Percentiles rank a stretch among this genome's conserved stretches.
Evolutionary conservation across 2,888 invertebrate genomes (phyloP).

Genomic region (Protonemura montana): DNA sequence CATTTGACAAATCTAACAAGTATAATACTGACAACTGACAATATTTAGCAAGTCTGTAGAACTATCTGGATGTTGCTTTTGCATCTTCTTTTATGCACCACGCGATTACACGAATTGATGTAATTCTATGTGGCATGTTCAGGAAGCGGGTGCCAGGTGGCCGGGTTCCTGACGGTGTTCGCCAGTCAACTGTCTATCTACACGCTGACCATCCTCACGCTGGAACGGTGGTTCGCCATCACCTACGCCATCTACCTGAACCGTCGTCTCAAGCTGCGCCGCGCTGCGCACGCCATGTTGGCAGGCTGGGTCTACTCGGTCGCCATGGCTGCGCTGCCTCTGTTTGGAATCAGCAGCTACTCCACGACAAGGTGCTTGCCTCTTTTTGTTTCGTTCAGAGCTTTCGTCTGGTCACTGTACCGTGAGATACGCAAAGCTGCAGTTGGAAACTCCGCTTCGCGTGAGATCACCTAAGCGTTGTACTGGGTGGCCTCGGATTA

Average conservation of each 20-base stretch:
- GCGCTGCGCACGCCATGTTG: conserved; percentile 79
- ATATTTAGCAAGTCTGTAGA: too few relatives aligned
- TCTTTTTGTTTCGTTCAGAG: too few relatives aligned
- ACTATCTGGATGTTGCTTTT: too few relatives aligned
- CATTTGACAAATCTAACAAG: too few relatives aligned
- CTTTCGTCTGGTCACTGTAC: too few relatives aligned
- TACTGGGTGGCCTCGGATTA: too few relatives aligned
- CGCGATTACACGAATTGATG: neutral
- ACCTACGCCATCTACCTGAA: conserved; percentile 85
- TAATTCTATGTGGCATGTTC: neutral
- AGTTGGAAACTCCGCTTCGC: too few relatives aligned
- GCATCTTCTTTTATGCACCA: neutral
- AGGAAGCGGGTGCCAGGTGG: conserved; percentile 82
- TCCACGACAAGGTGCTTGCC: conserved; percentile 75
- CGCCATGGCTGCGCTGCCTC: conserved; percentile 78
- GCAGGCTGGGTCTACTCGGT: conserved; percentile 82
- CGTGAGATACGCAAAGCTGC: too few relatives aligned
- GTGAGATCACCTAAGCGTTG: too few relatives aligned
- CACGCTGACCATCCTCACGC: conserved; percentile 84
- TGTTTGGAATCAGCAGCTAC: conserved; percentile 86
- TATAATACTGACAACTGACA: too few relatives aligned
- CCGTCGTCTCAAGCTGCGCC: conserved; percentile 75
- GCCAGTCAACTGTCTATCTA: conserved; percentile 88
- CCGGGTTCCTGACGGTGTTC: conserved; percentile 88
- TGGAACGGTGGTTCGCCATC: conserved; percentile 86